Base-by-base conservation (phyloP, 2,113 vertebrate genomes). In the Channa argus region DNA sequence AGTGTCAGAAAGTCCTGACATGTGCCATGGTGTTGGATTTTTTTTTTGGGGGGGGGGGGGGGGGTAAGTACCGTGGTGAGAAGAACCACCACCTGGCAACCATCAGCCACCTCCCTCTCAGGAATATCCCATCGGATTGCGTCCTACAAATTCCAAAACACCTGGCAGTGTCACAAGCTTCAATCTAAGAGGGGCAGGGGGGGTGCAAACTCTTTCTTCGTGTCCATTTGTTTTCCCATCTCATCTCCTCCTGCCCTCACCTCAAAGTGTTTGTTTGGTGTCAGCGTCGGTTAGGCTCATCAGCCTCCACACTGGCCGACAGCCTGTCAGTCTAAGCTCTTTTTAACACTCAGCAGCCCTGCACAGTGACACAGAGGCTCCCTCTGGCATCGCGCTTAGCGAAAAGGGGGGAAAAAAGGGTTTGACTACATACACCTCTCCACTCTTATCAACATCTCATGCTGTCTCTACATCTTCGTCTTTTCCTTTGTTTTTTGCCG, bases 271-370 rank as follows among this genome's bases (percentile, higher is more conserved):
- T 86, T 82, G 78, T 80, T 82, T 76, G 65, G 80, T 53, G 80
- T 82, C 74, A n/a, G 62, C 59, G 41, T 61, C 0, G 11, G 61
- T 84, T 84, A 83, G 67, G 41, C 76, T 82, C 41, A 8, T 82
- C 83, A 60, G 68, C 64, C 55, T 84, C 71, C 77, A 52, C n/a
- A 39, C 41, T 11, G 2, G 54, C 52, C 33, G 74, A 36, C 82
- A 83, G 85, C 70, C 80, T 68, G 82, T 86, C 87, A 89, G 79
- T 87, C 54, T 71, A 44, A 72, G 76, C 81, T 68, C 71, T 69
- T 77, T 83, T 68, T 83, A 82, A 85, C 86, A 77, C 79, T 66
- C 70, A 45, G 58, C 47, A 46, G 77, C 71, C 54, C 63, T 4
- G 53, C 65, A 61, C 74, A 7, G 44, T 74, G 79, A 80, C 86